These are phyloP conservation scores for Bombus pyrosoma DNA, from an alignment of 1,140 invertebrate genomes.

Conservation along the genomic window DNA sequence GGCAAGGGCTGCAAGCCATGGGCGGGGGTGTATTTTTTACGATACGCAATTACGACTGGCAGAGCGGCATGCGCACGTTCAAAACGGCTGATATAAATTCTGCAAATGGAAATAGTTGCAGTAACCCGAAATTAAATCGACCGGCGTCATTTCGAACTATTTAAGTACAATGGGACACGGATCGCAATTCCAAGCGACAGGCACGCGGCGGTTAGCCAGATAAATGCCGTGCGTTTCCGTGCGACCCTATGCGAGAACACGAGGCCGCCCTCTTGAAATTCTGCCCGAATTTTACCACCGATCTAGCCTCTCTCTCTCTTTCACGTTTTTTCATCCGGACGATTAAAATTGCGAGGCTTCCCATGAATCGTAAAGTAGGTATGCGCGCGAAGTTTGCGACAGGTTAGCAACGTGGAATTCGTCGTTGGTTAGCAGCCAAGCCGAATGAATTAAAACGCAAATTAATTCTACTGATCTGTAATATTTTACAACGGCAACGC, in stretches of 20 bases:
- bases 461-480: too few species aligned
- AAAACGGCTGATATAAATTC: slow-evolving; percentile 56
- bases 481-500: too few species aligned
- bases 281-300: neutral
- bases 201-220: slow-evolving; percentile 64
- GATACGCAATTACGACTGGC: slow-evolving; percentile 50
- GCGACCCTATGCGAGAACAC: slow-evolving; percentile 13
- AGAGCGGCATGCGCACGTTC: neutral
- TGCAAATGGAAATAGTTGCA: slow-evolving; percentile 67
- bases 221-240: slow-evolving; percentile 59
- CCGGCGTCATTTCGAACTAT: slow-evolving; percentile 66
- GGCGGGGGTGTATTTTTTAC: slow-evolving; percentile 42
- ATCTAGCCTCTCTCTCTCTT: neutral
- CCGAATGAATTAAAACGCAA: neutral
- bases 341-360: neutral
- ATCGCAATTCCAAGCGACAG: slow-evolving; percentile 68
- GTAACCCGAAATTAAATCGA: slow-evolving; percentile 67
- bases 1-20: too few species aligned
- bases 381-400: too few species aligned
- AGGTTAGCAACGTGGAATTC: too few species aligned
- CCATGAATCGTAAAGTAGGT: slow-evolving; percentile 3
- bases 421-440: neutral
- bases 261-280: slow-evolving; percentile 38
- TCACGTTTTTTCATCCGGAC: neutral
- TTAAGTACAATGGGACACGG: slow-evolving; percentile 67